These are phyloP conservation scores for Teinopalpus imperialis DNA, from an alignment of 2,888 invertebrate genomes.

Conservation along the genomic window DNA sequence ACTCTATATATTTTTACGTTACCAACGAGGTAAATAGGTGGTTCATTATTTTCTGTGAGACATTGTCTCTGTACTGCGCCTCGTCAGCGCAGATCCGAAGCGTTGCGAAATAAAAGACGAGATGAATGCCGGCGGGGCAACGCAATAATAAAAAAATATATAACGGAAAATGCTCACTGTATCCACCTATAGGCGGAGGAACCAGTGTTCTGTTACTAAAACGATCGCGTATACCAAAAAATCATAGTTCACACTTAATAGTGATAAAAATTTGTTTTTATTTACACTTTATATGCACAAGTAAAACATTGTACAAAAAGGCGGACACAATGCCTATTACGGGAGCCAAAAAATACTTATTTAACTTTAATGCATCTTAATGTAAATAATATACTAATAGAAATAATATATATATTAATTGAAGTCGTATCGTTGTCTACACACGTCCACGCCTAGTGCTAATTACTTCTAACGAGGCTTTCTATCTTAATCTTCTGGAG, in stretches of 20 bases:
- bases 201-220: conserved; percentile 1
- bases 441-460: no score
- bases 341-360: no score
- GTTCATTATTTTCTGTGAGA: conserved; percentile 19
- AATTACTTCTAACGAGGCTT: no score
- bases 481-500: no score
- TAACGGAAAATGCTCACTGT: conserved; percentile 2
- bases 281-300: no score
- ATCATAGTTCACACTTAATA: not conserved
- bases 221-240: not conserved
- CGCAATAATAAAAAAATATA: conserved; percentile 18
- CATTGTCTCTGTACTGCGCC: conserved; percentile 16
- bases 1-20: conserved; percentile 1
- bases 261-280: no score
- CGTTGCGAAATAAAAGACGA: conserved; percentile 13
- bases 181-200: not conserved
- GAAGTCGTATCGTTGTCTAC: no score
- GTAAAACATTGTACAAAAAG: no score
- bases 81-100: conserved; percentile 22
- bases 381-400: no score
- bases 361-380: no score
- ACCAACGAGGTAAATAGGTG: conserved; percentile 5
- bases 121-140: conserved; percentile 15
- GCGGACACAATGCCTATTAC: no score
- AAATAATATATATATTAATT: no score